phyloP scores from a whole-genome alignment of 2,113 vertebrate species.

The Hippocampus guttulatus region DNA sequence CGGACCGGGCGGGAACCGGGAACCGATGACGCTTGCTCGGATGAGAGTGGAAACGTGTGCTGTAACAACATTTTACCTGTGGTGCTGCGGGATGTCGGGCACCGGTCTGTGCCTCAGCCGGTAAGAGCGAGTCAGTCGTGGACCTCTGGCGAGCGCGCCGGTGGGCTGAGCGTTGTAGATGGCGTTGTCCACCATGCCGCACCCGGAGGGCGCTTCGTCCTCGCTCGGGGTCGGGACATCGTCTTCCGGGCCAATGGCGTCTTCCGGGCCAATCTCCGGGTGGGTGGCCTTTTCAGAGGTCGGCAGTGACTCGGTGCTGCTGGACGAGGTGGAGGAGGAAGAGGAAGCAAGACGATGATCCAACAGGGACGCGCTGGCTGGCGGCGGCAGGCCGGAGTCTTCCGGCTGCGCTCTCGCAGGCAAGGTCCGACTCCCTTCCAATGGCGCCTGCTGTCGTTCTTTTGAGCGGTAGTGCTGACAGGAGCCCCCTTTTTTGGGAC shows the following conservation, averaged over 20 bases:
- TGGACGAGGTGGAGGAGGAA: not conserved
- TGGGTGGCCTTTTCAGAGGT: conserved; percentile 47
- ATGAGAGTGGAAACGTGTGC: no score
- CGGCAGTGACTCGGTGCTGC: conserved; percentile 53
- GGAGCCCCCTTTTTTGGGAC: conserved; percentile 24
- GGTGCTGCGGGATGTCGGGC: conserved; percentile 76
- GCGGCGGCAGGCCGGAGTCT: conserved; percentile 15
- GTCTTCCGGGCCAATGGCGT: conserved; percentile 31
- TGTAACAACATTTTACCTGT: not conserved
- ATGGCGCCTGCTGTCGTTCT: not conserved
- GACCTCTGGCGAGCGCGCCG: conserved; percentile 35
- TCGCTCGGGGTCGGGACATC: conserved; percentile 10
- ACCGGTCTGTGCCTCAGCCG: conserved; percentile 86
- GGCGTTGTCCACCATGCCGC: conserved; percentile 86
- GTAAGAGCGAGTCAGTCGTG: conserved; percentile 72
- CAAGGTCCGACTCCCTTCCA: conserved; percentile 37
- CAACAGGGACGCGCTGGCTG: not conserved
- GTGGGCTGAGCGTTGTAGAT: conserved; percentile 70
- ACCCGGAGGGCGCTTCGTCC: conserved; percentile 63
- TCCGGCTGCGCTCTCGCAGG: conserved; percentile 22
- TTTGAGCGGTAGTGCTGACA: conserved; percentile 21
- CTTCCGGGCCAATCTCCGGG: conserved; percentile 48
- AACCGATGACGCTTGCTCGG: no score
- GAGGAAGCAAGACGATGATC: not conserved
- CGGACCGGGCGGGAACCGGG: no score